Conservation (phyloP, 2,113 vertebrate genomes). For the Ascaphus truei region DNA sequence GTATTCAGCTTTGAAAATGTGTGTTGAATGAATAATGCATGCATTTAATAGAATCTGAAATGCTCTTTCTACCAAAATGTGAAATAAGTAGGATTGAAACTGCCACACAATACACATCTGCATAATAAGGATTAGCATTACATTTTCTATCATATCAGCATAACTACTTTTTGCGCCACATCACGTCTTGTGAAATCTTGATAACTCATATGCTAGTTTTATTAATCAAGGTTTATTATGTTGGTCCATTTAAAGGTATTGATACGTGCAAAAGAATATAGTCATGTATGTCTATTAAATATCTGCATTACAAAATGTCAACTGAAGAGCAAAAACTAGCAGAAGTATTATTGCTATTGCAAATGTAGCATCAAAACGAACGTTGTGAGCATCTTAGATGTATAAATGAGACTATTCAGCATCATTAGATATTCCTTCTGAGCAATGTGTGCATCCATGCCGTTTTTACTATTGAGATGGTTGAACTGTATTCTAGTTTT, state of each 20-base stretch:
- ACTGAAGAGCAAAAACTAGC: no score
- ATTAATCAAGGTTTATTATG: neutral
- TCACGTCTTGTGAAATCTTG: neutral
- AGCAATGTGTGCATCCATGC: neutral
- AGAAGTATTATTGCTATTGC: no score
- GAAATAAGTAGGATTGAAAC: conserved; percentile 16
- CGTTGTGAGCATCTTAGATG: no score
- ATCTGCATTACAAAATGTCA: no score
- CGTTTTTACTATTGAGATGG: neutral
- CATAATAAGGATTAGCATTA: neutral
- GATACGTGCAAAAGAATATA: neutral
- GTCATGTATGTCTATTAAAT: no score
- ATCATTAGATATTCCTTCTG: neutral
- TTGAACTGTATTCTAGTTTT: neutral
- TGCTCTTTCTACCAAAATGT: conserved; percentile 10
- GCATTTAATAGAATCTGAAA: conserved; percentile 8
- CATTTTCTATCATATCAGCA: neutral
- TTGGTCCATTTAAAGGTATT: neutral
- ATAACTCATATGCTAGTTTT: neutral
- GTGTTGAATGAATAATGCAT: conserved; percentile 15
- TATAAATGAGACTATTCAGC: no score
- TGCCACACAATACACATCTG: neutral
- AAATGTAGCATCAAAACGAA: no score
- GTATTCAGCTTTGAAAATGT: neutral
- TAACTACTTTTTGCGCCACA: neutral